These are phyloP conservation scores for Campaea margaritaria DNA, from an alignment of 2,888 invertebrate genomes.

Conservation along the genomic window DNA sequence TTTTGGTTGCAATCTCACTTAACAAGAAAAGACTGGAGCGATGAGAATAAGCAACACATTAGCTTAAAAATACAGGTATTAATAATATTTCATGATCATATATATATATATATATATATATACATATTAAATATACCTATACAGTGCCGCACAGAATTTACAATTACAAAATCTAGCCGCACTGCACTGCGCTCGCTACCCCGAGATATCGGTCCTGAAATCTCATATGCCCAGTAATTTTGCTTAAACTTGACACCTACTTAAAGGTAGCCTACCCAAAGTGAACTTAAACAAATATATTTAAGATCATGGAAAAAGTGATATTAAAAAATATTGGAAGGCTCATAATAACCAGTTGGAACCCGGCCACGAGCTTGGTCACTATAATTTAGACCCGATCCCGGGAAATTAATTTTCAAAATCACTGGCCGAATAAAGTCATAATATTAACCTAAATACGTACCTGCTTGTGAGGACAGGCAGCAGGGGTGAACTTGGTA, in stretches of 20 bases:
- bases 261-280: slow-evolving; percentile 6
- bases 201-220: too few species aligned
- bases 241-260: neutral
- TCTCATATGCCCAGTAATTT: too few species aligned
- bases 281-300: slow-evolving; percentile 35
- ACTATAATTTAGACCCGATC: slow-evolving; percentile 77
- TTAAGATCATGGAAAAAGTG: slow-evolving; percentile 17
- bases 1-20: too few species aligned
- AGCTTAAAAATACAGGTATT: too few species aligned
- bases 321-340: slow-evolving; percentile 3
- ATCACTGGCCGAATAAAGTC: slow-evolving; percentile 81
- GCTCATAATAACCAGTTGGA: slow-evolving; percentile 32
- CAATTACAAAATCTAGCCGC: too few species aligned
- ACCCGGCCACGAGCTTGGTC: slow-evolving; percentile 44
- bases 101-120: too few species aligned
- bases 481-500: slow-evolving; percentile 52
- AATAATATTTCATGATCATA: neutral
- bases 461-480: slow-evolving; percentile 64
- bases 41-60: too few species aligned
- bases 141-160: too few species aligned
- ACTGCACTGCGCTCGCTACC: too few species aligned
- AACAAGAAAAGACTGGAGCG: too few species aligned
- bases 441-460: slow-evolving; percentile 78
- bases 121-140: too few species aligned
- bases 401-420: slow-evolving; percentile 82